These are phyloP conservation scores for Pitangus sulphuratus DNA, from an alignment of 2,797 vertebrate species.

Conservation along the genomic window DNA sequence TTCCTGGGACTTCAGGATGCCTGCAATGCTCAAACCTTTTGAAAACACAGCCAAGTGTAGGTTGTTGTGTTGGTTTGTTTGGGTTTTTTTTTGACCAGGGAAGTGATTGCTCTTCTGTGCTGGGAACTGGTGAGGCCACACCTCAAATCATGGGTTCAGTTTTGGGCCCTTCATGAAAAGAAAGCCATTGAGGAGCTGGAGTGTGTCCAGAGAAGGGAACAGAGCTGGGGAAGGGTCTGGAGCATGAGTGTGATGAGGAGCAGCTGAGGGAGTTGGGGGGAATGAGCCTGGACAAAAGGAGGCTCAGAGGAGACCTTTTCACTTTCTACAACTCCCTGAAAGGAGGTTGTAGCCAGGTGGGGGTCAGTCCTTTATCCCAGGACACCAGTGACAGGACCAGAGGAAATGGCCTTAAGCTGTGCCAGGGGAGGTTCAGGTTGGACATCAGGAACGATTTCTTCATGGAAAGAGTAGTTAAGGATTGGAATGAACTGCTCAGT, in stretches of 20 bases:
- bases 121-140: neutral
- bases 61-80: too few relatives aligned
- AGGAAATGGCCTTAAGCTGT: neutral
- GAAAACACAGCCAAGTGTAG: neutral
- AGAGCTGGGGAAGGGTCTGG: neutral
- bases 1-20: neutral
- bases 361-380: neutral
- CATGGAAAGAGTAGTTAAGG: neutral
- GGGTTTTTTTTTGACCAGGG: neutral
- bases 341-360: rapidly evolving
- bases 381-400: neutral
- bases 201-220: rapidly evolving
- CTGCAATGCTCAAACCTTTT: neutral
- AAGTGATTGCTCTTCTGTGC: neutral
- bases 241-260: neutral
- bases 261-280: neutral
- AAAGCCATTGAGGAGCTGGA: neutral
- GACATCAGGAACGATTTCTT: neutral
- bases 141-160: neutral
- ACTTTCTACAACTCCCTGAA: neutral
- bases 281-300: neutral
- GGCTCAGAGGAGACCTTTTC: neutral
- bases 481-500: neutral
- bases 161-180: neutral
- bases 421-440: neutral